Evolutionary conservation across 2,888 invertebrate species (phyloP).

Genomic region (Bedellia somnulentella): DNA sequence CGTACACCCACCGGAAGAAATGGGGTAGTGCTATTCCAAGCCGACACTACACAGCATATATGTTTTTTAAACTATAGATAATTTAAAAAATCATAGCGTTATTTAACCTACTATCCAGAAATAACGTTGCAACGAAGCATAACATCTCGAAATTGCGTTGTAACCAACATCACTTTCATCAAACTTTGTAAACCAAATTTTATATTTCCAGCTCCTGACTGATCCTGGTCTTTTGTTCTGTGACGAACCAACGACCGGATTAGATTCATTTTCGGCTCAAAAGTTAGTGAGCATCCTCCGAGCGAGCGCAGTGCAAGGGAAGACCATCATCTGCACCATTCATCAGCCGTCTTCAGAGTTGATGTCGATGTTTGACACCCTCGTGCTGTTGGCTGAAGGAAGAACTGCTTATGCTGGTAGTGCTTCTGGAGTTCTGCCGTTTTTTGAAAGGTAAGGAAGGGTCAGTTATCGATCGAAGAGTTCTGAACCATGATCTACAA

Average conservation of each 20-base stretch:
- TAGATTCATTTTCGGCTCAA: slow-evolving; percentile 91
- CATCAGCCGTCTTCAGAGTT: slow-evolving; percentile 92
- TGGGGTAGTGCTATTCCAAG: too few relatives aligned
- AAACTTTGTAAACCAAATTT: neutral
- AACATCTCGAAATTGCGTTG: too few relatives aligned
- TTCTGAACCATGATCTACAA: neutral
- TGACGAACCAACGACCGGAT: slow-evolving; percentile 94
- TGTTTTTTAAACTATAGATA: too few relatives aligned
- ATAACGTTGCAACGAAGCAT: too few relatives aligned
- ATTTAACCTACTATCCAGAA: too few relatives aligned
- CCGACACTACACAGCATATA: too few relatives aligned
- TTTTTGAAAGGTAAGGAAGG: slow-evolving; percentile 69
- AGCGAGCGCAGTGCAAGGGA: slow-evolving; percentile 71
- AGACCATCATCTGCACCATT: slow-evolving; percentile 89
- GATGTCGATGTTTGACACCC: slow-evolving; percentile 77
- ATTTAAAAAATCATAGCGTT: too few relatives aligned
- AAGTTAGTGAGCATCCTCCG: slow-evolving; percentile 75
- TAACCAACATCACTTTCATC: too few relatives aligned
- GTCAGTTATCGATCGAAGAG: slow-evolving; percentile 6
- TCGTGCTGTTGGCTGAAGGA: slow-evolving; percentile 84
- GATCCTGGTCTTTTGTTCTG: slow-evolving; percentile 91
- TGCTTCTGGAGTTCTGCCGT: slow-evolving; percentile 39
- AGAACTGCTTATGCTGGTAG: slow-evolving; percentile 83
- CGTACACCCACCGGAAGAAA: too few relatives aligned
- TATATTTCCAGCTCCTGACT: slow-evolving; percentile 68